Conservation (phyloP, 2,797 vertebrate genomes). For the Pseudotriccus pelzelni region DNA sequence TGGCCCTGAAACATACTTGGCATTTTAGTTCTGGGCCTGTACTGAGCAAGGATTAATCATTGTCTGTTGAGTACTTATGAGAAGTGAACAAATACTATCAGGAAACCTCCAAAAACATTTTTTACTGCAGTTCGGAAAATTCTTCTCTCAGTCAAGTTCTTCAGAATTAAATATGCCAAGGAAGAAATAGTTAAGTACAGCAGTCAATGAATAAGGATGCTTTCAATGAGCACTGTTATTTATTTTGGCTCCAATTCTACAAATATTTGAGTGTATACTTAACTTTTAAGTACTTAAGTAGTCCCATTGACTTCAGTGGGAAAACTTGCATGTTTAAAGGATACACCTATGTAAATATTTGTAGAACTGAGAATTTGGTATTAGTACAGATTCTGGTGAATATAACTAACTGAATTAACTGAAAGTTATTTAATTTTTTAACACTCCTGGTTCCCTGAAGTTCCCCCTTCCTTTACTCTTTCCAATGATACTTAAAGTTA, state of each 20-base stretch:
- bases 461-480: background rate
- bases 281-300: conserved; percentile 3
- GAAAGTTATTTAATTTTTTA: background rate
- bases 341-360: conserved; percentile 11
- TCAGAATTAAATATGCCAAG: background rate
- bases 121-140: background rate
- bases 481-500: background rate
- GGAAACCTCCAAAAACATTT: background rate
- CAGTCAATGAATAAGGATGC: background rate
- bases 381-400: background rate
- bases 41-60: background rate
- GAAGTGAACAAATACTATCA: background rate
- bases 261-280: conserved; percentile 35
- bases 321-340: background rate
- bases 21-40: background rate
- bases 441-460: background rate
- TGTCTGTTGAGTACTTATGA: background rate
- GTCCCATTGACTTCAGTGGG: background rate
- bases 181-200: background rate
- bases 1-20: background rate
- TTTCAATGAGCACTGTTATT: background rate
- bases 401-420: background rate
- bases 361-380: background rate
- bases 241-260: conserved; percentile 19
- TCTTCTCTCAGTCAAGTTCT: background rate